phyloP scores from a whole-genome alignment of 1,140 invertebrate species.

The Brachionus manjavacas region DNA sequence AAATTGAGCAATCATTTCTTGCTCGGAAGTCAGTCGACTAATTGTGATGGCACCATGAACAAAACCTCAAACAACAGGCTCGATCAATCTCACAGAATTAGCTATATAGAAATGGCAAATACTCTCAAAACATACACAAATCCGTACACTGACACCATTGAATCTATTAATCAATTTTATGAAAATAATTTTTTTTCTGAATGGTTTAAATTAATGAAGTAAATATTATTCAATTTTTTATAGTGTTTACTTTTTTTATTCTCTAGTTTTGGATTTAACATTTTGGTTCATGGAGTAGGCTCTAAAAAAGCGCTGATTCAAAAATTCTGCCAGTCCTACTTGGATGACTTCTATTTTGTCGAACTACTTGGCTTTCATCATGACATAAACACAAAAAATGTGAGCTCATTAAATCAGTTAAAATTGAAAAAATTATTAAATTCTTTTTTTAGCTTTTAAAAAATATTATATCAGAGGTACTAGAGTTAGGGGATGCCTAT shows the following conservation, averaged over 20 bases:
- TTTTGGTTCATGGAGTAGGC: conserved; percentile 79
- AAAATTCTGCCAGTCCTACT: conserved; percentile 67
- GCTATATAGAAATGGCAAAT: conserved; percentile 29
- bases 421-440: not conserved
- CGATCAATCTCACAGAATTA: conserved; percentile 32
- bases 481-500: not conserved
- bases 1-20: conserved; percentile 32
- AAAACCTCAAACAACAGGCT: conserved; percentile 35
- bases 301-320: conserved; percentile 76
- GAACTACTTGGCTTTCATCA: conserved; percentile 46
- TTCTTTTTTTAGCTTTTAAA: not conserved
- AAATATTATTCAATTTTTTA: not conserved
- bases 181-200: conserved; percentile 26
- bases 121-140: not conserved
- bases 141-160: not conserved
- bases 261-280: conserved; percentile 74
- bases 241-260: not conserved
- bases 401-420: conserved; percentile 43
- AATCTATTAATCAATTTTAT: not conserved
- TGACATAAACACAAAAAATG: conserved; percentile 48
- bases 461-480: conserved; percentile 6
- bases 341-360: conserved; percentile 66
- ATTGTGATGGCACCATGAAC: not conserved
- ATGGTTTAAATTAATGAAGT: conserved; percentile 41
- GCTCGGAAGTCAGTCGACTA: not conserved